phyloP scores from a whole-genome alignment of 2,888 invertebrate species.

The Zootermopsis nevadensis region DNA sequence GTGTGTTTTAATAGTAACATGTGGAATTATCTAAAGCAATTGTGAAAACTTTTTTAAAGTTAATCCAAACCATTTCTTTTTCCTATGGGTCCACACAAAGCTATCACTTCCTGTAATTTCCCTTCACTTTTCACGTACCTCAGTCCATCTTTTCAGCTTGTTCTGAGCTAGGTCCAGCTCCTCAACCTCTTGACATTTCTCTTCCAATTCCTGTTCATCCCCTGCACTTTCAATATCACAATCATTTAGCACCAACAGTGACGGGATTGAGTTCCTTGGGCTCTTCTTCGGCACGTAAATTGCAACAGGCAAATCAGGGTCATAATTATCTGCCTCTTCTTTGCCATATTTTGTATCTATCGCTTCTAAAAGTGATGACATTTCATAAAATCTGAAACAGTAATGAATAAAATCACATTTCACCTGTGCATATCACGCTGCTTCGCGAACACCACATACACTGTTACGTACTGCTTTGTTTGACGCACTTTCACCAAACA shows the following conservation, averaged over 20 bases:
- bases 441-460: background rate
- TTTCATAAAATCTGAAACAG: constrained; percentile 59
- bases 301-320: constrained; percentile 73
- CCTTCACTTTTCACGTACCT: constrained; percentile 68
- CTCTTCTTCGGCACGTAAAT: constrained; percentile 89
- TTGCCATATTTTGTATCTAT: constrained; percentile 86
- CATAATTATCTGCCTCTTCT: constrained; percentile 44
- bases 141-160: constrained; percentile 86
- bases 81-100: background rate
- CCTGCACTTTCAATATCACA: constrained; percentile 93
- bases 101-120: background rate
- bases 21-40: too few relatives aligned
- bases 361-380: constrained; percentile 92
- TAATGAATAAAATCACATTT: constrained; percentile 6
- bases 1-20: too few relatives aligned
- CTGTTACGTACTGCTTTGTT: background rate
- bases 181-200: constrained; percentile 89
- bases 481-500: background rate
- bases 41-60: too few relatives aligned
- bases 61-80: background rate
- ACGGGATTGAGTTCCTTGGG: constrained; percentile 76
- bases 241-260: constrained; percentile 87
- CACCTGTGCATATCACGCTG: background rate
- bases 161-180: constrained; percentile 96
- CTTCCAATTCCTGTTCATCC: constrained; percentile 80